phyloP scores from a whole-genome alignment of 2,113 vertebrate species.

The Sigmodon hispidus region DNA sequence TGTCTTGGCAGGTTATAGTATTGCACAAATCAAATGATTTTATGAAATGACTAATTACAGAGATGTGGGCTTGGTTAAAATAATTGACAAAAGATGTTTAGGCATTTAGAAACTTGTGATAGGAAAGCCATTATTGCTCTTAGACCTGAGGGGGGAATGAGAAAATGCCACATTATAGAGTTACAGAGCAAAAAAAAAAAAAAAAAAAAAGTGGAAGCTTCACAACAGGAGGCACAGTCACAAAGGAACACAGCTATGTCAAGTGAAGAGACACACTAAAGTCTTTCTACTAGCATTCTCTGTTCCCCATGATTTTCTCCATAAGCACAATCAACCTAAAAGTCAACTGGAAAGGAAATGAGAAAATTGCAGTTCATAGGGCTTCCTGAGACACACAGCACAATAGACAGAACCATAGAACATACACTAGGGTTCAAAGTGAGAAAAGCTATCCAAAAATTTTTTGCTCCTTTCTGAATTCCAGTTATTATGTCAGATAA shows the following conservation, averaged over 20 bases:
- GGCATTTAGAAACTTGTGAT: conserved; percentile 24
- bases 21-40: conserved; percentile 41
- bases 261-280: background rate
- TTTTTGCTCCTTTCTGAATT: conserved; percentile 30
- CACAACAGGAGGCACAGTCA: background rate
- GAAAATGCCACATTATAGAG: background rate
- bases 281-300: background rate
- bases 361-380: background rate
- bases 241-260: background rate
- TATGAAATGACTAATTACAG: conserved; percentile 4
- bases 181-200: background rate
- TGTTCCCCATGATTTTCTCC: background rate
- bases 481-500: background rate
- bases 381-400: background rate
- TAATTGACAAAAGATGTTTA: conserved; percentile 1
- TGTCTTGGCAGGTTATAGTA: background rate
- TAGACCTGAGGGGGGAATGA: background rate
- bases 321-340: background rate
- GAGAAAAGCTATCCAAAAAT: background rate
- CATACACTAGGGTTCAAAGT: background rate
- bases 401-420: background rate
- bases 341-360: background rate
- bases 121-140: background rate
- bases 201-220: background rate
- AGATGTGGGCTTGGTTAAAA: conserved; percentile 29